Percentiles rank a stretch among this genome's conserved stretches.
phyloP scores from a whole-genome alignment of 2,888 invertebrate species.

The Cosmorhoe ocellata region DNA sequence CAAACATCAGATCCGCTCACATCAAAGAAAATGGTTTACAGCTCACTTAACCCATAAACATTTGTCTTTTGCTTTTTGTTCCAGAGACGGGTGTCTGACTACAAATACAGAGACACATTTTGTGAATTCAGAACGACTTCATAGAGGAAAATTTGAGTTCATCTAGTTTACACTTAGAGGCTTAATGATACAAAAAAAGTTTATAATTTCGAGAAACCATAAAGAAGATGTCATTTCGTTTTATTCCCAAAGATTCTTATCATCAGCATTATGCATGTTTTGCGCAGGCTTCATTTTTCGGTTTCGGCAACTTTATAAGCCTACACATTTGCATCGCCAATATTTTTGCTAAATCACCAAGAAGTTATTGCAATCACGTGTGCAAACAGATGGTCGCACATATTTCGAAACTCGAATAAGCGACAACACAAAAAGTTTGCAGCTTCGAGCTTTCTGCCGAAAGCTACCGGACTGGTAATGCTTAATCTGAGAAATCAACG shows the following conservation, averaged over 20 bases:
- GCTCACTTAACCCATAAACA: slow-evolving; percentile 49
- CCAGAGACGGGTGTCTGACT: slow-evolving; percentile 7
- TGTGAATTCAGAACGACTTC: slow-evolving; percentile 10
- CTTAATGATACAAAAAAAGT: background rate
- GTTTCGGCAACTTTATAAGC: slow-evolving; percentile 32
- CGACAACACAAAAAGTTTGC: slow-evolving; percentile 54
- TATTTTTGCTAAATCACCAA: slow-evolving; percentile 34
- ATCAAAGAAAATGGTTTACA: slow-evolving; percentile 52
- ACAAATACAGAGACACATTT: slow-evolving; percentile 17
- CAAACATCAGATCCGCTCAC: slow-evolving; percentile 43
- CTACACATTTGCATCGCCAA: slow-evolving; percentile 41
- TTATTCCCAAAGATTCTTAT: slow-evolving; percentile 3
- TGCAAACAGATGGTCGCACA: slow-evolving; percentile 34
- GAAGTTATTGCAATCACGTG: slow-evolving; percentile 29
- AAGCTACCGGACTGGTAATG: slow-evolving; percentile 69
- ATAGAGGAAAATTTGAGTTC: background rate
- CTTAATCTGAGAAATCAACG: slow-evolving; percentile 68
- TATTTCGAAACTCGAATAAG: slow-evolving; percentile 59
- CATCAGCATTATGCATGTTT: slow-evolving; percentile 13
- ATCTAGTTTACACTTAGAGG: background rate
- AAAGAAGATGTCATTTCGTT: slow-evolving; percentile 6
- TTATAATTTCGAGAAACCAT: slow-evolving; percentile 1
- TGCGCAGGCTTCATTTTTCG: slow-evolving; percentile 15
- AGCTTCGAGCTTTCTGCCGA: slow-evolving; percentile 57
- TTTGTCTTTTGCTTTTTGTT: slow-evolving; percentile 41